A percentile compares a stretch with the other conserved stretches of the same genome.
Conservation (phyloP, 1,140 invertebrate species). For the Hormaphis cornu region DNA sequence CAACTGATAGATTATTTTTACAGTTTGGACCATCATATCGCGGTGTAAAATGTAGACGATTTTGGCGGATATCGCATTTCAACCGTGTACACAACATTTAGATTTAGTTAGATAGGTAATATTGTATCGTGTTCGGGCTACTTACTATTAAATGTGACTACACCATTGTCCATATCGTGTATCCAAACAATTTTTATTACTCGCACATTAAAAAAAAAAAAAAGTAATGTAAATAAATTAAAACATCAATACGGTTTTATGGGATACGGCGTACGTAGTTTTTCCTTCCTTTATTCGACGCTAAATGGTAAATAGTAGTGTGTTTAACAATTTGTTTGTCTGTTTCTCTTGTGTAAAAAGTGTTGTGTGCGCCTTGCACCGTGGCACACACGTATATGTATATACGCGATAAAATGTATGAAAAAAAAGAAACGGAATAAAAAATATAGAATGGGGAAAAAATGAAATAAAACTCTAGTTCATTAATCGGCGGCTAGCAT, state of each 20-base stretch:
- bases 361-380: not conserved
- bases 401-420: not conserved
- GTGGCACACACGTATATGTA: not conserved
- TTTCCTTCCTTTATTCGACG: not conserved
- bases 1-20: no score
- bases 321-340: slow-evolving; percentile 1
- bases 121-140: no score
- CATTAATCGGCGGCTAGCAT: slow-evolving; percentile 22
- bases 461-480: slow-evolving; percentile 13
- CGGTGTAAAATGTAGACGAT: no score
- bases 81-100: no score
- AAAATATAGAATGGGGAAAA: not conserved
- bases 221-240: not conserved
- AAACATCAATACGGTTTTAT: slow-evolving; percentile 5
- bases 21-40: no score
- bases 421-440: not conserved
- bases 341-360: not conserved
- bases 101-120: no score
- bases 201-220: not conserved
- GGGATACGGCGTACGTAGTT: not conserved
- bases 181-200: not conserved
- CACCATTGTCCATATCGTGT: not conserved
- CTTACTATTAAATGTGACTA: no score
- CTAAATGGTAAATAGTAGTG: not conserved
- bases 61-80: no score